Conservation (phyloP, 2,797 vertebrate species). For the Xiphorhynchus erythropygius region DNA sequence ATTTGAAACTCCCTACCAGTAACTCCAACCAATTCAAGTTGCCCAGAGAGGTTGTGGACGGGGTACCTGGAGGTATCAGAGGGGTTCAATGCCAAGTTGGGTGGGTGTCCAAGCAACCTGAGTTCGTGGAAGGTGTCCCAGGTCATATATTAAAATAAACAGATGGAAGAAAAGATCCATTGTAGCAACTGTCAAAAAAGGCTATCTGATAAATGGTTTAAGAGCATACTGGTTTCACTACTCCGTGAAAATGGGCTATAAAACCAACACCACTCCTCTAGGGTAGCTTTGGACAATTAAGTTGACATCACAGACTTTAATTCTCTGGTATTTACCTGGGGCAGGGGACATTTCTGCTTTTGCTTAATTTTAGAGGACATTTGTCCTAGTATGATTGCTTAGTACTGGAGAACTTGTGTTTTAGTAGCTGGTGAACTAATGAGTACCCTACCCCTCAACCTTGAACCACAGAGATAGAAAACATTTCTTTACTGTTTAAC, state of each 20-base stretch:
- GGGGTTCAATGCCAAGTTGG: rapidly evolving
- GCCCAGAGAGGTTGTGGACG: not conserved
- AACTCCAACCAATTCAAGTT: not conserved
- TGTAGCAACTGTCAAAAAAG: not conserved
- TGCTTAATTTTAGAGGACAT: not conserved
- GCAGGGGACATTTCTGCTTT: not conserved
- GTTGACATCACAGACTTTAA: not conserved
- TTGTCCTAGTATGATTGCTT: not conserved
- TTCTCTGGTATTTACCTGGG: not conserved
- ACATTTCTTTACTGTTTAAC: not conserved
- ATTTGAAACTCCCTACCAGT: not conserved
- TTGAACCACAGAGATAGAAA: not conserved
- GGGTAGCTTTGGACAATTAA: not conserved
- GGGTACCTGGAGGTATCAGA: no score
- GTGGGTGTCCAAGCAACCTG: not conserved
- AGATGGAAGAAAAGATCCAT: not conserved
- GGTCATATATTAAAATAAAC: not conserved
- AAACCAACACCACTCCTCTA: not conserved
- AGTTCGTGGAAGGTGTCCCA: not conserved
- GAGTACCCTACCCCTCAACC: not conserved
- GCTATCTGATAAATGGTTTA: not conserved
- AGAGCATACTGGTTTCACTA: not conserved
- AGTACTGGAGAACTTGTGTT: not conserved
- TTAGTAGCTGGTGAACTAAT: not conserved
- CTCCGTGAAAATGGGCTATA: not conserved